Percentiles rank a stretch among this genome's conserved stretches.
phyloP scores from a whole-genome alignment of 2,888 invertebrate genomes.

The Zaprionus obscuricornis region DNA sequence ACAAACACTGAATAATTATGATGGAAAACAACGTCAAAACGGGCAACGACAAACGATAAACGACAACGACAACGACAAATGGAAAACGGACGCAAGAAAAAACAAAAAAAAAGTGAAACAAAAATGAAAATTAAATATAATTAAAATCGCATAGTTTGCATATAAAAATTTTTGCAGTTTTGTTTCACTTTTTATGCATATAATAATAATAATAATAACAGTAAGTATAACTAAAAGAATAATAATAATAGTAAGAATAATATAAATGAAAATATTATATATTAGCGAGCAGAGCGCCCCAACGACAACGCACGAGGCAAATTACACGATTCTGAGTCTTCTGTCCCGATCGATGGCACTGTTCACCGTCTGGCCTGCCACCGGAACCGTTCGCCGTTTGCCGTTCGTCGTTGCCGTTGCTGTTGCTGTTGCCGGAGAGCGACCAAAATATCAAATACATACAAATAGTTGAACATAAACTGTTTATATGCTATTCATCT shows the following conservation, averaged over 20 bases:
- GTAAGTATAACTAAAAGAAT: conserved; percentile 22
- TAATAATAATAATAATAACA: too few relatives aligned
- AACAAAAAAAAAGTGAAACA: conserved; percentile 55
- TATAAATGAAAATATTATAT: conserved; percentile 41
- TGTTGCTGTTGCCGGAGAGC: conserved; percentile 41
- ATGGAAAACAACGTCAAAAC: conserved; percentile 8
- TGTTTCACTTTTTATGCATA: conserved; percentile 57
- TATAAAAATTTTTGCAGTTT: conserved; percentile 47
- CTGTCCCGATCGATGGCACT: conserved; percentile 65
- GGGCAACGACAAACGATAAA: conserved; percentile 27
- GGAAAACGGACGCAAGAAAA: conserved; percentile 35
- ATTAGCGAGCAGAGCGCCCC: conserved; percentile 41
- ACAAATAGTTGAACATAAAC: conserved; percentile 48
- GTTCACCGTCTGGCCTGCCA: conserved; percentile 62
- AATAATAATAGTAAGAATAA: too few relatives aligned
- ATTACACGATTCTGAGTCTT: conserved; percentile 76
- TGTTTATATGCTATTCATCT: conserved; percentile 37
- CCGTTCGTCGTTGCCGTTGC: conserved; percentile 12
- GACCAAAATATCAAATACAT: conserved; percentile 56
- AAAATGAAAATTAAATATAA: conserved; percentile 53
- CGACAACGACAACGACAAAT: conserved; percentile 10
- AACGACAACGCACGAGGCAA: conserved; percentile 73
- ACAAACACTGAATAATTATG: too few relatives aligned
- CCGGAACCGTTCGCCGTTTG: conserved; percentile 42
- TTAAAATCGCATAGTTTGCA: conserved; percentile 56